phyloP scores from a whole-genome alignment of 2,888 invertebrate species.

The Listrodromus nycthemerus region DNA sequence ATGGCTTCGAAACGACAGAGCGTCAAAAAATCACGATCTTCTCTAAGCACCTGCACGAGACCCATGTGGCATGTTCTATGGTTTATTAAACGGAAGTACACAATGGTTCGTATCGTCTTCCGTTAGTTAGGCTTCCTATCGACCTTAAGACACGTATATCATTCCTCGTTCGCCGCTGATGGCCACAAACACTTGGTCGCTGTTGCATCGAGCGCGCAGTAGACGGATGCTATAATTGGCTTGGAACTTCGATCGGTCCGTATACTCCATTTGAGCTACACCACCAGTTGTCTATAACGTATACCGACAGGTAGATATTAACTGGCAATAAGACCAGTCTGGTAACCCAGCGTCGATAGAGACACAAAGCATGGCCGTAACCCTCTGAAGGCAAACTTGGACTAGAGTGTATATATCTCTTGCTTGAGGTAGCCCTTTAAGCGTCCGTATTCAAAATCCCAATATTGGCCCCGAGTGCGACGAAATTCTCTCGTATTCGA shows the following conservation, averaged over 20 bases:
- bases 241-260: conserved; percentile 58
- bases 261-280: conserved; percentile 32
- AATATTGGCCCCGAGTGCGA: neutral
- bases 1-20: too few species aligned
- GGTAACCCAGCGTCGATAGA: conserved; percentile 44
- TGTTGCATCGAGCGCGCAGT: conserved; percentile 26
- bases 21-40: too few species aligned
- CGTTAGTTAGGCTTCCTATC: neutral
- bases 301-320: conserved; percentile 3
- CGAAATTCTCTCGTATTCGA: neutral
- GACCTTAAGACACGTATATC: neutral
- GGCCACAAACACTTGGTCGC: neutral
- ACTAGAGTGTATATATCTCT: neutral
- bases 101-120: neutral
- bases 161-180: neutral
- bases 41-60: neutral
- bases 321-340: conserved; percentile 41
- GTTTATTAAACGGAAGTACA: neutral
- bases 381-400: conserved; percentile 55
- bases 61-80: neutral
- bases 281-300: neutral
- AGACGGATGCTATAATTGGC: conserved; percentile 44
- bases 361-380: conserved; percentile 43
- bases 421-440: neutral
- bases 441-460: neutral